Evolutionary conservation across 2,888 invertebrate species (phyloP), one percentile per base, ranked within the genome.

Genomic region (Synergus gifuensis): DNA sequence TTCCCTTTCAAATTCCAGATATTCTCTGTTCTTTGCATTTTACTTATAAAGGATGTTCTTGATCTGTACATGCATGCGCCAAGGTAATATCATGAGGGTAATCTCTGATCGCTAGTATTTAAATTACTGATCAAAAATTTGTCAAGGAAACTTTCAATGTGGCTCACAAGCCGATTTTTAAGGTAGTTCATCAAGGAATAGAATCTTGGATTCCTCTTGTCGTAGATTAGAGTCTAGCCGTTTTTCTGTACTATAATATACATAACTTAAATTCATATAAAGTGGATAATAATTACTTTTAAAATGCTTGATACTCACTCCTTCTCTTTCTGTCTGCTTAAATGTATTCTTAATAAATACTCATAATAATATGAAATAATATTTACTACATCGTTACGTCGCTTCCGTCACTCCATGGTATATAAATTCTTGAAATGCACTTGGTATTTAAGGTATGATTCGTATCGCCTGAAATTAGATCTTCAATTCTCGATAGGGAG

Each of bases 241-340:
- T 76, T 76, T 54, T 63, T 49, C 28, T 78, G 60, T 78, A 18
- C 78, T 78, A 69, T 44, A 83, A 69, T 44, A 83, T 77, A 73
- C 76, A 78, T 76, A 78, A 77, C 79, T 82, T 18, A 73, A 78
- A 81, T 78, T 78, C 80, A 80, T 80, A 78, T 76, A 77, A 76
- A 82, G 77, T 40, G 36, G 76, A 78, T 79, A 79, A 54, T 81
- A 79, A 36, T 84, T 87, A 83, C 81, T 81, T 83, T 84, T 85
- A 78, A 82, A 84, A 87, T 91, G 91, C 90, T 92, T 92, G 90
- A 90, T 90, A 90, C 90, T 91, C 91, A 90, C 92, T 92, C 92
- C 92, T 92, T 92, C 92, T 92, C 92, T 92, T 92, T 92, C 92
- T 91, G 90, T 91, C 90, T 91, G 91, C 92, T 92, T 92, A 54